These are phyloP conservation scores for Lontra canadensis DNA, from an alignment of 2,113 vertebrate species.

Conservation along the genomic window DNA sequence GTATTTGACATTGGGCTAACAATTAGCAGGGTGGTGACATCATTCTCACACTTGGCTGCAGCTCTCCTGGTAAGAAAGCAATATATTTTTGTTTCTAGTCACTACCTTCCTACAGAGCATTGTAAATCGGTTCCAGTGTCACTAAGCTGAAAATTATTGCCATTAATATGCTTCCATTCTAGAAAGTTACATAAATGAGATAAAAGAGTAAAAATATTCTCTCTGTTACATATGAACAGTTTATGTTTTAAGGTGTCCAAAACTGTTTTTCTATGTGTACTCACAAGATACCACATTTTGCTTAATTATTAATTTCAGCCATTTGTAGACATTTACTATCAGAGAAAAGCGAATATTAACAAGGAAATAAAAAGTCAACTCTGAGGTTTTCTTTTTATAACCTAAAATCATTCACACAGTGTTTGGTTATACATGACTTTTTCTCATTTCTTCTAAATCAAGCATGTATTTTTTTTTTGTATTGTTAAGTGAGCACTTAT, in stretches of 20 bases:
- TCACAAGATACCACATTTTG: slow-evolving; percentile 51
- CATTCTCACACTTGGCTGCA: neutral
- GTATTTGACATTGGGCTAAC: neutral
- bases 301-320: slow-evolving; percentile 54
- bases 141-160: slow-evolving; percentile 13
- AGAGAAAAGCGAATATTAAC: slow-evolving; percentile 60
- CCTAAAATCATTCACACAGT: slow-evolving; percentile 72
- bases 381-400: slow-evolving; percentile 70
- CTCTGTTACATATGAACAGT: neutral
- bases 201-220: slow-evolving; percentile 49
- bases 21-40: neutral
- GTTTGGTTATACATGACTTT: slow-evolving; percentile 75
- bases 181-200: neutral
- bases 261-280: slow-evolving; percentile 66
- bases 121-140: neutral
- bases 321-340: slow-evolving; percentile 56
- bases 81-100: neutral
- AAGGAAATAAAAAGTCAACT: slow-evolving; percentile 60
- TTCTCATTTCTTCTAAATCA: slow-evolving; percentile 80
- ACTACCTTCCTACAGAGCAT: neutral
- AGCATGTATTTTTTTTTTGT: slow-evolving; percentile 75
- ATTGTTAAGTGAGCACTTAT: slow-evolving; percentile 63
- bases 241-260: slow-evolving; percentile 68
- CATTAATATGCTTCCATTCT: neutral
- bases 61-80: neutral